Evolutionary conservation across 2,797 vertebrate species (phyloP), one percentile per base, ranked within the genome.

Genomic region (Lacerta agilis): DNA sequence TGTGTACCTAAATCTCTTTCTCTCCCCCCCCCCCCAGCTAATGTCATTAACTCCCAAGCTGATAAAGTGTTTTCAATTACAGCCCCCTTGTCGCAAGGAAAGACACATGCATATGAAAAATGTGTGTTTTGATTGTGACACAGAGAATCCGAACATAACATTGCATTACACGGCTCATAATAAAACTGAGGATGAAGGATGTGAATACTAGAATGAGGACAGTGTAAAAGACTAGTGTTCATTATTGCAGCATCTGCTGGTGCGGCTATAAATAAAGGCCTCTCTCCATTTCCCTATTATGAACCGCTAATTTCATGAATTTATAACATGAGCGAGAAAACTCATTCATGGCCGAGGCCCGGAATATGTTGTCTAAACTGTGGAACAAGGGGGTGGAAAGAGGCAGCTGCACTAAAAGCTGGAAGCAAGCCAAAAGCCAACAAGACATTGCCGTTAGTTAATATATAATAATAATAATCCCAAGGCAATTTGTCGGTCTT

Each of bases 1-100:
- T 95, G 85, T 79, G 75, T 90, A 94, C 86, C 91, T 89, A 94
- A 95, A 90, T 90, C 86, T 87, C 64, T 90, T 87, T 79, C 90
- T 88, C 92, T 71, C 91, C 88, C 75, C 92, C 88, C 75, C 45
- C 86, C 78, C 87, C 89, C 93, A 72, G 89, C 66, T 49, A 5
- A 88, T 91, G 89, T 87, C 83, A 87, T 91, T 94, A 90, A 91
- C 86, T 90, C 71, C 58, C 80, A 64, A 87, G 89, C 78, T 94
- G 89, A 94, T 89, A 94, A 92, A 92, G 88, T 17, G 73, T 80
- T 93, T 94, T 92, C 89, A 90, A 27, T 91, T 91, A 88, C 49
- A 89, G 86, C 89, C 20, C 10, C 86, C 45, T 82, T 8, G 27
- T 92, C 61, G 64, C 67, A 80, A 66, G 58, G 86, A 88, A 91